These are phyloP conservation scores for Petaurus breviceps DNA, from an alignment of 2,113 vertebrate species.

Conservation along the genomic window DNA sequence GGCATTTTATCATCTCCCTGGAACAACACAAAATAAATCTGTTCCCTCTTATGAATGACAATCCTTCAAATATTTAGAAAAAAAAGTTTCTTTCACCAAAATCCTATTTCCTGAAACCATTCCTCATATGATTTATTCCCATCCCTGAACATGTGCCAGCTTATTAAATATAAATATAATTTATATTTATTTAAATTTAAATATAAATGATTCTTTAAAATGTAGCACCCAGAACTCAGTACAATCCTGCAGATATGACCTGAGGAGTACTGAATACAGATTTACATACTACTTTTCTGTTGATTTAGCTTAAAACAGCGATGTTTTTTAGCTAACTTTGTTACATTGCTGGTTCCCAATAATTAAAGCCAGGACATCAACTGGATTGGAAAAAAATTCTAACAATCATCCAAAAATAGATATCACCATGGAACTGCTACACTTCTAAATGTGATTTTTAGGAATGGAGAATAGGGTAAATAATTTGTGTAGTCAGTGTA, in stretches of 20 bases:
- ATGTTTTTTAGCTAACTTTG: not conserved
- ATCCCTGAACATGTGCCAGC: not conserved
- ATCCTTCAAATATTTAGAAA: not conserved
- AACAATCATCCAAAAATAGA: not conserved
- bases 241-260: no score
- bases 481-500: not conserved
- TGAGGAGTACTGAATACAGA: not conserved
- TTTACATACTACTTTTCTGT: not conserved
- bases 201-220: not conserved
- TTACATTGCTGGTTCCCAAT: not conserved
- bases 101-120: not conserved
- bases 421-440: not conserved
- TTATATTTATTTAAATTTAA: no score
- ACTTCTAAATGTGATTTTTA: not conserved
- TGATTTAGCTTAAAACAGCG: not conserved
- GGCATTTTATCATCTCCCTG: not conserved
- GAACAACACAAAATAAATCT: not conserved
- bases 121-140: not conserved
- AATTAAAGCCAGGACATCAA: not conserved
- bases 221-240: not conserved
- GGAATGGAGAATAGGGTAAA: not conserved
- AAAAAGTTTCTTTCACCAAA: not conserved
- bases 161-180: no score
- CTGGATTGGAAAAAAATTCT: not conserved
- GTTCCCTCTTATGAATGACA: no score